Conservation (phyloP, 2,888 invertebrate genomes). For the Dioctria linearis region DNA sequence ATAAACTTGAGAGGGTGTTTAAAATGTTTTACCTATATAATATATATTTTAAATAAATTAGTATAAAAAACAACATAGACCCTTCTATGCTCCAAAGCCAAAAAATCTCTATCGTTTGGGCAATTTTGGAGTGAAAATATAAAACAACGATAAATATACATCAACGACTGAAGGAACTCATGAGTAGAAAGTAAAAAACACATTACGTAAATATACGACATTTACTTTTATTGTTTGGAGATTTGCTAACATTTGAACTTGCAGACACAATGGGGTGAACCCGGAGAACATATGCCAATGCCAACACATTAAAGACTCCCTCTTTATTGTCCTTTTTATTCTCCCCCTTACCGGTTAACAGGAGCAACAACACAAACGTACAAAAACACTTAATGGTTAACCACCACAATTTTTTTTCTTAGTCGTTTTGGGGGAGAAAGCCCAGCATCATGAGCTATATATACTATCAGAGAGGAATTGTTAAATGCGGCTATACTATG, state of each 20-base stretch:
- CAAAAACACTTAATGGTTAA: conserved; percentile 58
- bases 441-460: neutral
- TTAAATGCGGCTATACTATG: neutral
- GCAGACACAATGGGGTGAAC: conserved; percentile 43
- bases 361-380: conserved; percentile 54
- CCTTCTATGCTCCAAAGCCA: too few relatives aligned
- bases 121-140: too few relatives aligned
- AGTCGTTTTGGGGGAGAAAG: conserved; percentile 24
- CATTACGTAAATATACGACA: conserved; percentile 61
- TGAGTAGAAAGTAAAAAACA: conserved; percentile 44
- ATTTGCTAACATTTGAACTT: conserved; percentile 61
- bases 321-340: conserved; percentile 44
- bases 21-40: too few relatives aligned
- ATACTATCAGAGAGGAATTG: too few relatives aligned
- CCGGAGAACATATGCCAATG: conserved; percentile 55
- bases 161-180: too few relatives aligned
- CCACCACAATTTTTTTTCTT: conserved; percentile 56
- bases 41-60: too few relatives aligned
- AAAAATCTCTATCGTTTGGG: too few relatives aligned
- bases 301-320: conserved; percentile 54
- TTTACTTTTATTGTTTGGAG: conserved; percentile 64
- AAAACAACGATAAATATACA: too few relatives aligned
- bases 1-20: too few relatives aligned
- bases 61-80: too few relatives aligned
- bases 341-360: conserved; percentile 10